Evolutionary conservation across 2,797 vertebrate species (phyloP), one percentile per base, ranked within the genome.

Genomic region (Harpagifer antarcticus): DNA sequence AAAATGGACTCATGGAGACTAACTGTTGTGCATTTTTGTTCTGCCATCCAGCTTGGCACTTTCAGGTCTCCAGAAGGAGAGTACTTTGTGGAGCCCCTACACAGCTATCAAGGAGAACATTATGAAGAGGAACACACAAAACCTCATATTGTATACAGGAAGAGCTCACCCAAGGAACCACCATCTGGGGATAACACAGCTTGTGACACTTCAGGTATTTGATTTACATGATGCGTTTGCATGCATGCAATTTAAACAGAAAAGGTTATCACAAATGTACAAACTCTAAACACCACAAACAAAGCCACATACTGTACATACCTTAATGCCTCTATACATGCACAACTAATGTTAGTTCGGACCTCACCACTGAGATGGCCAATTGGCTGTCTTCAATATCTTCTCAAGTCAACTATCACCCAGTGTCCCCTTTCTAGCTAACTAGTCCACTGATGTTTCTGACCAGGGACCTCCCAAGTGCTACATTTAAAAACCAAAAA

Each of bases 51-150:
- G 98, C 95, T 99, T 88, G 98, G 98, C 91, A 99, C 97, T 5
- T 99, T 99, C 94, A 97, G 95, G 92, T 98, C 97, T 93, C 95
- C 97, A 1, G 97, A 98, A 78, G 98, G 96, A 90, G 98, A 99
- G 80, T 99, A 96, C 94, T 99, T 99, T 76, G 96, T 99, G 90
- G 98, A 99, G 85, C 98, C 98, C 2, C 93, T 99, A 62, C 93
- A 97, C 54, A 96, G 93, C 0, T 86, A 95, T 17, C 94, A 96
- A 87, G 97, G 96, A 49, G 93, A 96, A 85, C 93, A 96, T 75
- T 96, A 95, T 81, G 96, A 97, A 93, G 98, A 99, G 92, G 97
- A 98, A 85, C 96, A 98, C 89, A 96, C 95, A 87, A 99, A 99
- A 92, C 97, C 97, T 86, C 98, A 99, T 78, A 88, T 99, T 42